These are phyloP conservation scores for Sula dactylatra DNA, from an alignment of 2,113 vertebrate genomes.

Conservation along the genomic window DNA sequence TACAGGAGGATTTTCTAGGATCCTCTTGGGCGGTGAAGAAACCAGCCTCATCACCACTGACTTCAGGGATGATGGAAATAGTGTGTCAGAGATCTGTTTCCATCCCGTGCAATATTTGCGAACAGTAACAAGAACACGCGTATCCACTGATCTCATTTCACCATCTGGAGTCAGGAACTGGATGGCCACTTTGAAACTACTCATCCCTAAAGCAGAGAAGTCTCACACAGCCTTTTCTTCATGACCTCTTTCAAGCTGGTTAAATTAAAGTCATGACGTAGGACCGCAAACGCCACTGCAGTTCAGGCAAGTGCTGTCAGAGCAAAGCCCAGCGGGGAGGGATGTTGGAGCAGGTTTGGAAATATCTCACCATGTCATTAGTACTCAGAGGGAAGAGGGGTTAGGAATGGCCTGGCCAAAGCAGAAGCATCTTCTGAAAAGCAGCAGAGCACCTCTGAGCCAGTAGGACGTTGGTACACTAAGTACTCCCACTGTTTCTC, in stretches of 20 bases:
- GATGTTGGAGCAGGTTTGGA: not conserved
- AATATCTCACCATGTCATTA: not conserved
- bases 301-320: not conserved
- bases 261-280: not conserved
- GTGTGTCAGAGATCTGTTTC: accelerated
- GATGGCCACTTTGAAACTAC: not conserved
- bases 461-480: accelerated
- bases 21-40: not conserved
- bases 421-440: not conserved
- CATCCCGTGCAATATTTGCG: not conserved
- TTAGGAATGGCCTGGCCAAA: not conserved
- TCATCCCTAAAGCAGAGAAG: not conserved
- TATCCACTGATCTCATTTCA: not conserved
- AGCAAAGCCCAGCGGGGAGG: not conserved
- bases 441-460: not conserved
- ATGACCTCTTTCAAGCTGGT: not conserved
- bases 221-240: not conserved
- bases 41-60: accelerated
- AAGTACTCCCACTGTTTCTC: accelerated
- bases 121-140: accelerated
- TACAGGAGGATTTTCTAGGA: not conserved
- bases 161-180: not conserved
- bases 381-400: not conserved
- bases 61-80: not conserved
- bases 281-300: accelerated